Conservation (phyloP, 2,113 vertebrate species). For the Malurus alboscapulatus region DNA sequence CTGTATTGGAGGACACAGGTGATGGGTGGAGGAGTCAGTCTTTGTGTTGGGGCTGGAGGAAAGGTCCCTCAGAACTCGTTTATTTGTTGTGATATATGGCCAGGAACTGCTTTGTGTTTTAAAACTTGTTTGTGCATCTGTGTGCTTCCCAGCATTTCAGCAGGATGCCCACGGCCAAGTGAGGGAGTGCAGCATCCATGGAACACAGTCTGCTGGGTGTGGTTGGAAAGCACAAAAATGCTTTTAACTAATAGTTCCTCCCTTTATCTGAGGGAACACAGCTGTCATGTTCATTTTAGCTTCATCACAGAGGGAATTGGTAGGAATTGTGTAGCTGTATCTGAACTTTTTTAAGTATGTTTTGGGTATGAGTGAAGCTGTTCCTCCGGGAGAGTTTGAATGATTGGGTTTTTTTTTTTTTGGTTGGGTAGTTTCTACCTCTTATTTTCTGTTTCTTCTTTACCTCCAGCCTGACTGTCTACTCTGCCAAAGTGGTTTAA, state of each 20-base stretch:
- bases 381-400: background rate
- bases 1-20: background rate
- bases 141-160: background rate
- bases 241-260: fast-evolving
- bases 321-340: background rate
- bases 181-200: background rate
- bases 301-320: background rate
- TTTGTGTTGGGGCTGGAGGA: background rate
- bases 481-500: background rate
- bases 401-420: fast-evolving
- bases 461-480: background rate
- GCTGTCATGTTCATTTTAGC: background rate
- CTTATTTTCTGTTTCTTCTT: background rate
- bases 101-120: background rate
- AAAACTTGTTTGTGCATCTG: background rate
- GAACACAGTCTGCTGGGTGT: background rate
- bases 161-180: background rate
- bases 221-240: background rate
- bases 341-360: background rate
- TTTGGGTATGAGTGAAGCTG: background rate
- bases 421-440: background rate
- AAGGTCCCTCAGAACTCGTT: background rate
- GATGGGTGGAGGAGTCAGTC: background rate
- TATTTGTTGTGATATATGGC: background rate
- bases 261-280: background rate